Percentiles rank a stretch among this genome's conserved stretches.
Conservation (phyloP, 2,888 invertebrate species). For the Shargacucullia verbasci region DNA sequence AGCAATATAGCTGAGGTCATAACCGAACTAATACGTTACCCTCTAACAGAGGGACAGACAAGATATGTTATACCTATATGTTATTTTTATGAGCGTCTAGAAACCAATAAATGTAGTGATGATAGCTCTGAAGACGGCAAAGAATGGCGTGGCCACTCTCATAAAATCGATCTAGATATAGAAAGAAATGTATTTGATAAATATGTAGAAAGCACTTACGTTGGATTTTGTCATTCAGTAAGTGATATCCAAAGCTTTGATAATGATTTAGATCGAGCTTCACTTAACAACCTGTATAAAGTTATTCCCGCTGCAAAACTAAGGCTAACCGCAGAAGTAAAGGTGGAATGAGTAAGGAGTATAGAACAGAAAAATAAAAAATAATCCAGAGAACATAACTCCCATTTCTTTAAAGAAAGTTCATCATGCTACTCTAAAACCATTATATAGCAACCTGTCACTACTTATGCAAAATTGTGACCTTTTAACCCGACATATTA, state of each 20-base stretch:
- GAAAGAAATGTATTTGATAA: background rate
- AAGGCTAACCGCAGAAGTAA: too few relatives aligned
- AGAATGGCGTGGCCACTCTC: constrained; percentile 32
- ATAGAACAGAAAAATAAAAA: background rate
- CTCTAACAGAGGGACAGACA: constrained; percentile 41
- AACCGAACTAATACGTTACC: constrained; percentile 58
- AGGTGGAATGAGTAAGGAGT: too few relatives aligned
- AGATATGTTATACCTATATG: constrained; percentile 62
- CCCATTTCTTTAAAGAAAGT: constrained; percentile 11
- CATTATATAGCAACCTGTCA: constrained; percentile 43
- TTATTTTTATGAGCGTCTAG: constrained; percentile 73
- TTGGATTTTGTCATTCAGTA: too few relatives aligned
- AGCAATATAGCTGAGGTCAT: constrained; percentile 53
- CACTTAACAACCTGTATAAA: too few relatives aligned
- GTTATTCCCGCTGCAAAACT: too few relatives aligned
- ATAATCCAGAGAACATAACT: constrained; percentile 16
- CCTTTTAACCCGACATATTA: constrained; percentile 48
- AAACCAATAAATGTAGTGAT: constrained; percentile 63
- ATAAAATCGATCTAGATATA: constrained; percentile 11
- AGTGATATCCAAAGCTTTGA: too few relatives aligned
- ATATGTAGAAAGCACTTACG: background rate
- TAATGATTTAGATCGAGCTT: background rate
- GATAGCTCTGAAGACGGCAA: constrained; percentile 49
- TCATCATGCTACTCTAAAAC: constrained; percentile 28
- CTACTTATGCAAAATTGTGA: constrained; percentile 49